phyloP scores from a whole-genome alignment of 2,113 vertebrate genomes.

The Ochotona princeps region DNA sequence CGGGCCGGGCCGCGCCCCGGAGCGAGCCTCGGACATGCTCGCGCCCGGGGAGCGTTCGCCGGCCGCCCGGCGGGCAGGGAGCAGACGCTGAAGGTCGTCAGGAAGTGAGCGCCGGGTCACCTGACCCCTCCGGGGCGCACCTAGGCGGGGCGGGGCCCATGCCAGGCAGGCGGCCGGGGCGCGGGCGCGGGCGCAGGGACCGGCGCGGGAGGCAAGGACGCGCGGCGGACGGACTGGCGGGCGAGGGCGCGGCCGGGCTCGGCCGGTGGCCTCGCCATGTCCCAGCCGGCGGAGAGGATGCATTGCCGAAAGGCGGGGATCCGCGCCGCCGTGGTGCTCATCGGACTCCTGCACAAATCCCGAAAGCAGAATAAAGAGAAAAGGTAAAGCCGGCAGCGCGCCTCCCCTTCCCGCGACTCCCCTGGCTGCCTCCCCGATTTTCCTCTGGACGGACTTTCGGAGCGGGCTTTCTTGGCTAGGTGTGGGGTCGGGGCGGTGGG shows the following conservation, averaged over 20 bases:
- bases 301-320: constrained; percentile 94
- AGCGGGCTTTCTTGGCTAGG: not conserved
- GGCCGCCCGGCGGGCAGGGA: constrained; percentile 38
- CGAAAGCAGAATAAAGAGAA: constrained; percentile 90
- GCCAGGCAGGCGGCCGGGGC: constrained; percentile 67
- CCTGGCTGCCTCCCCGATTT: not conserved
- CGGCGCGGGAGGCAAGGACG: constrained; percentile 57
- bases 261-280: constrained; percentile 86
- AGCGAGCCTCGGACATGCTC: constrained; percentile 53
- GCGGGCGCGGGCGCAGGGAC: constrained; percentile 46
- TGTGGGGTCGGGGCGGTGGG: not conserved
- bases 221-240: constrained; percentile 49
- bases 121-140: constrained; percentile 80
- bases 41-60: constrained; percentile 25
- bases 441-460: constrained; percentile 62
- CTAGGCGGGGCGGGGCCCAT: constrained; percentile 79
- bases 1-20: constrained; percentile 54
- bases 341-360: constrained; percentile 96
- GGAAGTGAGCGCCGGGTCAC: constrained; percentile 80
- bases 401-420: not conserved
- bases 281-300: constrained; percentile 87
- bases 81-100: constrained; percentile 83
- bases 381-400: constrained; percentile 81
- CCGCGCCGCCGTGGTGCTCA: constrained; percentile 95
- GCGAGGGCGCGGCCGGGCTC: constrained; percentile 77